A percentile compares a stretch with the other conserved stretches of the same genome.
phyloP scores from a whole-genome alignment of 2,113 vertebrate genomes.

The Cinclus mexicanus region DNA sequence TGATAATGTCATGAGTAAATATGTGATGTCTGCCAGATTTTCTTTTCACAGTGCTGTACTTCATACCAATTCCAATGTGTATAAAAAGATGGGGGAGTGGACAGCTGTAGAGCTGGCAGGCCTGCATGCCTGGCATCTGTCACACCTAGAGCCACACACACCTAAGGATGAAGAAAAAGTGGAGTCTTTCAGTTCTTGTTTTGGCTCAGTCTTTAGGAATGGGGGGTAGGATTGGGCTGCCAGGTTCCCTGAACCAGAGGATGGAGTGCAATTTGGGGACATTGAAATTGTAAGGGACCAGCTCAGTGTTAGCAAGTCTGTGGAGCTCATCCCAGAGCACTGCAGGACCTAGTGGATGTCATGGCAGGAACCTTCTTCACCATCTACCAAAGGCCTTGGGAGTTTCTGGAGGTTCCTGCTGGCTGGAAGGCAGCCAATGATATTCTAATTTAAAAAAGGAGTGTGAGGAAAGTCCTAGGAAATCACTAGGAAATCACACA shows the following conservation, averaged over 20 bases:
- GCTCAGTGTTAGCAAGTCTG: background rate
- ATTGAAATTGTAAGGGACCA: background rate
- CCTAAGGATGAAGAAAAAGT: background rate
- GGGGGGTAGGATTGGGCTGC: background rate
- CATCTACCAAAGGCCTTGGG: background rate
- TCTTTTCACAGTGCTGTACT: background rate
- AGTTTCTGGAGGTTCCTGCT: background rate
- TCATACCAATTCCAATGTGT: background rate
- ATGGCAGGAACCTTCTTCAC: background rate
- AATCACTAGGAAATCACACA: too few species aligned
- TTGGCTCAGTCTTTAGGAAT: background rate
- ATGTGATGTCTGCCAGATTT: background rate
- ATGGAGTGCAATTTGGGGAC: background rate
- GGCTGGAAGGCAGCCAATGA: background rate
- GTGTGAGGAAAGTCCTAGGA: background rate
- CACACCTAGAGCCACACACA: background rate
- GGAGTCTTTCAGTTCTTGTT: background rate
- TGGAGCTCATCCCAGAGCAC: background rate
- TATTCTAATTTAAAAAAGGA: background rate
- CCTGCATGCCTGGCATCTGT: rapidly evolving
- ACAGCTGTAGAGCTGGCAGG: background rate
- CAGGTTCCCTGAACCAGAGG: background rate
- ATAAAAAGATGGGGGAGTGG: background rate
- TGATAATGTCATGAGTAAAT: background rate
- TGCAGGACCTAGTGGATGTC: background rate